Conservation (phyloP, 92 coral and sea anemone species). For the Epizoanthus fatuus region DNA sequence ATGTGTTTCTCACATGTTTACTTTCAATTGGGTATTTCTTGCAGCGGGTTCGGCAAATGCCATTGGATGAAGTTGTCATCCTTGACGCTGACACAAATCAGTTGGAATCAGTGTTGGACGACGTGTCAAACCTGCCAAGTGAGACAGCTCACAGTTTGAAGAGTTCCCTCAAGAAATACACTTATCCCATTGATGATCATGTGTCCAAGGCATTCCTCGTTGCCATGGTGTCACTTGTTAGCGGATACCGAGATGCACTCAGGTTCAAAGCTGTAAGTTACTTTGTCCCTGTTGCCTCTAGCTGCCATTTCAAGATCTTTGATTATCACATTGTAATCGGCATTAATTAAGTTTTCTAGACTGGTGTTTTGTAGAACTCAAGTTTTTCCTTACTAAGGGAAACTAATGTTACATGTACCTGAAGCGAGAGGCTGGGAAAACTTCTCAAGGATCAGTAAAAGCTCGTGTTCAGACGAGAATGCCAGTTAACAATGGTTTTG, state of each 20-base stretch:
- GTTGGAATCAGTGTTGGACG: constrained; percentile 87
- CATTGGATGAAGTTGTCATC: constrained; percentile 94
- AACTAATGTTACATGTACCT: too few relatives aligned
- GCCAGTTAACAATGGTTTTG: too few relatives aligned
- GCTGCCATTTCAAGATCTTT: not conserved
- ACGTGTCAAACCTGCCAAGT: constrained; percentile 77
- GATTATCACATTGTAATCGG: not conserved
- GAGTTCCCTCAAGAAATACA: constrained; percentile 88
- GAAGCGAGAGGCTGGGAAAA: too few relatives aligned
- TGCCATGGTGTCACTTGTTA: constrained; percentile 93
- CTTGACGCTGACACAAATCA: constrained; percentile 93
- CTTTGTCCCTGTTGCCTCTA: not conserved
- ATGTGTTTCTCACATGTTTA: not conserved
- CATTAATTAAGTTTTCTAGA: not conserved
- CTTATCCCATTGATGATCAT: constrained; percentile 88
- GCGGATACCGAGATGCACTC: constrained; percentile 95
- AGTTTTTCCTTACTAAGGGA: too few relatives aligned
- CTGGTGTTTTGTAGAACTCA: too few relatives aligned
- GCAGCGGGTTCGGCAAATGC: constrained; percentile 95
- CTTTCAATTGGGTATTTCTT: not conserved
- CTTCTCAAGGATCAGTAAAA: too few relatives aligned
- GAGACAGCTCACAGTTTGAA: constrained; percentile 85
- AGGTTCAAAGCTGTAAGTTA: constrained; percentile 86
- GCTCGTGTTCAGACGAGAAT: too few relatives aligned
- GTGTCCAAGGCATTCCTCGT: constrained; percentile 90